A percentile compares a stretch with the other conserved stretches of the same genome.
Conservation (phyloP, 2,113 vertebrate species). For the Anas platyrhynchos region DNA sequence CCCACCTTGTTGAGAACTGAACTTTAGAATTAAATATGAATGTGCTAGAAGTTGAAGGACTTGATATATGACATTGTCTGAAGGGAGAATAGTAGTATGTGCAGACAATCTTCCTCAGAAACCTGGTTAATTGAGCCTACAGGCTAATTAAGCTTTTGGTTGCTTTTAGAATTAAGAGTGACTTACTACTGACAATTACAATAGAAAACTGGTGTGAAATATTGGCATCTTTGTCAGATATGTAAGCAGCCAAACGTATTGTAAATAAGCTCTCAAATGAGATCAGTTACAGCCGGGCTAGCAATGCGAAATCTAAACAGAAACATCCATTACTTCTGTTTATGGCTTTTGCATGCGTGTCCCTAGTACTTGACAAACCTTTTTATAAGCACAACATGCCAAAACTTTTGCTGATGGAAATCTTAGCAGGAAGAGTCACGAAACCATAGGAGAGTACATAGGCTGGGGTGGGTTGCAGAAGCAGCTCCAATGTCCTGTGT, state of each 20-base stretch:
- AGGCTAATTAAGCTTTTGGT: not conserved
- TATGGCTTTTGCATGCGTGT: not conserved
- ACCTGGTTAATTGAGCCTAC: not conserved
- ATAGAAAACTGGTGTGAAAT: not conserved
- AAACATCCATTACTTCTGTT: not conserved
- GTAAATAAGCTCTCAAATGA: not conserved
- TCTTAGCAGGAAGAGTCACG: not conserved
- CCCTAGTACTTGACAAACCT: not conserved
- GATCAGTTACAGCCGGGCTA: not conserved
- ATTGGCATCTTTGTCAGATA: not conserved
- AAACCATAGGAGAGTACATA: not conserved
- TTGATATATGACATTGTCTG: not conserved
- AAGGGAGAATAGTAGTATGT: too few species aligned
- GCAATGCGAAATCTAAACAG: not conserved
- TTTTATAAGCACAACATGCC: not conserved
- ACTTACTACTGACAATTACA: not conserved
- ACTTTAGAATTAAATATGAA: not conserved
- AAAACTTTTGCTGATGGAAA: not conserved
- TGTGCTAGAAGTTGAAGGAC: not conserved
- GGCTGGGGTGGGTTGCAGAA: not conserved
- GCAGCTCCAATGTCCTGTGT: not conserved
- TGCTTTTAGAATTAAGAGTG: not conserved
- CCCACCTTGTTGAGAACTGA: not conserved
- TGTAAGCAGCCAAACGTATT: not conserved
- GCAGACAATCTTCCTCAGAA: not conserved